Evolutionary conservation across 1,140 invertebrate genomes (phyloP).

Genomic region (Latrodectus geometricus): DNA sequence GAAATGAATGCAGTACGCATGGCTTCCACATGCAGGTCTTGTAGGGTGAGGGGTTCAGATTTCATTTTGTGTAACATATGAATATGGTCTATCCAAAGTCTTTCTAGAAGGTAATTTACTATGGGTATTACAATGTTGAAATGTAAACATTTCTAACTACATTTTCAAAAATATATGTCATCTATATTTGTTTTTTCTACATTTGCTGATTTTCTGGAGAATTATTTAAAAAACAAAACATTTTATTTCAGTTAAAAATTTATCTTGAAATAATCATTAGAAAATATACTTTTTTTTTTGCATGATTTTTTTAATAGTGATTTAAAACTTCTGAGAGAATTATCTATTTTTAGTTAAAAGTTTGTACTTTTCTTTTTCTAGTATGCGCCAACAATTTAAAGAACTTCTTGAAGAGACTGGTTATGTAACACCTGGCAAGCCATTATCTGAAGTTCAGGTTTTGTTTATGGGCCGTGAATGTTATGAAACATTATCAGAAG

Average conservation of each 20-base stretch:
- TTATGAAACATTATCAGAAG: conserved; percentile 89
- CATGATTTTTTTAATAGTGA: not conserved
- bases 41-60: too few relatives aligned
- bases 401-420: conserved; percentile 92
- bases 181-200: too few relatives aligned
- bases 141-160: too few relatives aligned
- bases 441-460: conserved; percentile 90
- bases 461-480: conserved; percentile 95
- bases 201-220: too few relatives aligned
- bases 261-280: not conserved
- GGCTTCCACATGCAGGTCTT: too few relatives aligned
- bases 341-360: conserved; percentile 26
- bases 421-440: conserved; percentile 91
- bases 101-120: too few relatives aligned
- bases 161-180: too few relatives aligned
- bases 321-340: not conserved
- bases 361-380: conserved; percentile 65
- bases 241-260: not conserved
- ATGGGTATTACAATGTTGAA: too few relatives aligned
- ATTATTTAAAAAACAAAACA: too few relatives aligned
- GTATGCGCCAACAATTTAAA: conserved; percentile 85
- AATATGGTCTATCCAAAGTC: too few relatives aligned
- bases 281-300: not conserved
- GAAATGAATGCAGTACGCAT: too few relatives aligned
- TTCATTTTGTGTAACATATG: too few relatives aligned